Percentiles rank a stretch among this genome's conserved stretches.
Evolutionary conservation across 2,888 invertebrate species (phyloP).

Genomic region (Entomobrya proxima): DNA sequence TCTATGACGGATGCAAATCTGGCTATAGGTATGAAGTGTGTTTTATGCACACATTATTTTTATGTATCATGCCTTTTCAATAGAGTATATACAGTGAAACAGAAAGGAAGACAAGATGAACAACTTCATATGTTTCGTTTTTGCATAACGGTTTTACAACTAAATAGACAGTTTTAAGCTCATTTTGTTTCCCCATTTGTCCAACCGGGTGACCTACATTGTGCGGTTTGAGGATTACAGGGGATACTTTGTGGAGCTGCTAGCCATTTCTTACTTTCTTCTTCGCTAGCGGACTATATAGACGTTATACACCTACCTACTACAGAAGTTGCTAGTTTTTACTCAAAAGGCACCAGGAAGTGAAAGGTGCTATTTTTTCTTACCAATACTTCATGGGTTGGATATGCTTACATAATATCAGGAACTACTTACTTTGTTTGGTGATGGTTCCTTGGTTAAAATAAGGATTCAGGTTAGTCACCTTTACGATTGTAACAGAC

Average conservation of each 20-base stretch:
- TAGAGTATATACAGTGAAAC: no score
- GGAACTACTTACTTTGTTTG: slow-evolving; percentile 73
- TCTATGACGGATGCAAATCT: no score
- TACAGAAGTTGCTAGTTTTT: neutral
- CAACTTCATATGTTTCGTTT: neutral
- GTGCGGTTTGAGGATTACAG: slow-evolving; percentile 71
- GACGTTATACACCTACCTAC: neutral
- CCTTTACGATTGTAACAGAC: slow-evolving; percentile 78
- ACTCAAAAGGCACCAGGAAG: neutral
- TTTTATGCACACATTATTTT: no score
- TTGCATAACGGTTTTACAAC: neutral
- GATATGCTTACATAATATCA: neutral
- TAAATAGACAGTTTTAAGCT: neutral
- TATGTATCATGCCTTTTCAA: no score
- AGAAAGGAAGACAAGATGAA: no score
- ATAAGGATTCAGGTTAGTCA: slow-evolving; percentile 78
- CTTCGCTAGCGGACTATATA: neutral
- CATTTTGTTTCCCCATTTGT: neutral
- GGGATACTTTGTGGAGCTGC: slow-evolving; percentile 43
- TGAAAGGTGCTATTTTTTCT: slow-evolving; percentile 1
- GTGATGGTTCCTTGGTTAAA: slow-evolving; percentile 73
- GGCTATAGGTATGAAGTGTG: no score
- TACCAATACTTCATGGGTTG: neutral
- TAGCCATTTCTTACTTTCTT: neutral
- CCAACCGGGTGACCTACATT: neutral